Percentiles rank a stretch among this genome's conserved stretches.
Conservation (phyloP, 23 tunicate species). For the Ascidia mentula region DNA sequence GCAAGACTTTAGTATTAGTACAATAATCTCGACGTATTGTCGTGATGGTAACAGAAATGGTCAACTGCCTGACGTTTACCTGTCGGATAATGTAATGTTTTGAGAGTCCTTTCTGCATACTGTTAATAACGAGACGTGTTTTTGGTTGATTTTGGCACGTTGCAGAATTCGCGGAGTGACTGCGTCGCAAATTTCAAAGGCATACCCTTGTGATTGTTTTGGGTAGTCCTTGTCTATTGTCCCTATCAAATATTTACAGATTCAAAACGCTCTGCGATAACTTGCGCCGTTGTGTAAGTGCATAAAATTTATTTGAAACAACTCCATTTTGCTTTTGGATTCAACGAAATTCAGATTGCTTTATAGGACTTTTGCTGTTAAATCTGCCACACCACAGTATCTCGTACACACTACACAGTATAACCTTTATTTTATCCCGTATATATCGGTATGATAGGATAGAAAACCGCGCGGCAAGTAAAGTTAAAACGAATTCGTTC, state of each 20-base stretch:
- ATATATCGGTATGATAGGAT: too few relatives aligned
- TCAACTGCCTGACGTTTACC: neutral
- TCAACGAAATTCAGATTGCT: too few relatives aligned
- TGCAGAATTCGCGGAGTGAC: neutral
- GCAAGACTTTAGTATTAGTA: neutral
- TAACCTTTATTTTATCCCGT: too few relatives aligned
- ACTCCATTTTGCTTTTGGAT: too few relatives aligned
- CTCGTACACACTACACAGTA: too few relatives aligned
- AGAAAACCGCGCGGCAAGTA: too few relatives aligned
- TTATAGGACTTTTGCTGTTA: too few relatives aligned
- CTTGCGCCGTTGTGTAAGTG: too few relatives aligned
- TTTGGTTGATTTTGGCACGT: neutral
- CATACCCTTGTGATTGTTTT: conserved; percentile 8
- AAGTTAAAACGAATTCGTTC: too few relatives aligned
- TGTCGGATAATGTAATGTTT: conserved; percentile 11
- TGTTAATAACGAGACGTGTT: neutral
- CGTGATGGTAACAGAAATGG: neutral
- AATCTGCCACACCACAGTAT: too few relatives aligned
- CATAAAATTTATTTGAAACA: too few relatives aligned
- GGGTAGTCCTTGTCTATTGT: conserved; percentile 36
- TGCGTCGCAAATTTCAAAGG: conserved; percentile 27
- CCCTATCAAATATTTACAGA: conserved; percentile 4
- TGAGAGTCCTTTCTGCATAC: conserved; percentile 23
- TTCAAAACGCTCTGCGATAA: too few relatives aligned
- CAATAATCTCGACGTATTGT: neutral